phyloP scores from a whole-genome alignment of 1,140 invertebrate genomes.

The Vanessa tameamea region DNA sequence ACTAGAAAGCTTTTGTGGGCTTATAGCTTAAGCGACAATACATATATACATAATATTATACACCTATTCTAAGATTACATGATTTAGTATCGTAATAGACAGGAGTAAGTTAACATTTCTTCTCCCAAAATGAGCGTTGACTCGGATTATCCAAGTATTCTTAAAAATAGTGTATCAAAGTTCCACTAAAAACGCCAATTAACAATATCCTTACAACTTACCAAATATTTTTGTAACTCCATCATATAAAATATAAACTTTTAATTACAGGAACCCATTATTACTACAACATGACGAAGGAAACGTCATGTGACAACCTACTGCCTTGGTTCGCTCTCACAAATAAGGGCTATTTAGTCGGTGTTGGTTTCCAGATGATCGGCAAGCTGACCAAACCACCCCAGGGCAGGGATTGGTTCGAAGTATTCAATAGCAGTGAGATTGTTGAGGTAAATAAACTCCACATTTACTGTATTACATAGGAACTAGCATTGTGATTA shows the following conservation, averaged over 20 bases:
- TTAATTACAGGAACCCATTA: slow-evolving; percentile 67
- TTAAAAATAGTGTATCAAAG: no score
- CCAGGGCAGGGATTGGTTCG: slow-evolving; percentile 65
- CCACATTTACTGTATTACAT: not conserved
- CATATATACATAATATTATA: no score
- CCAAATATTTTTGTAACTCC: no score
- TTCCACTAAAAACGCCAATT: no score
- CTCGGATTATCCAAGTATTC: no score
- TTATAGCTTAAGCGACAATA: no score
- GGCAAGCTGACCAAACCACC: slow-evolving; percentile 49
- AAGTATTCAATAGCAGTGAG: slow-evolving; percentile 37
- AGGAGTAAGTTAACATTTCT: no score
- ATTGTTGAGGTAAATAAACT: slow-evolving; percentile 17
- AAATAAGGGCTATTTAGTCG: slow-evolving; percentile 61
- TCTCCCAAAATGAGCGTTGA: no score
- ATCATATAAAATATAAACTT: not conserved
- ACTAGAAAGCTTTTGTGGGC: no score
- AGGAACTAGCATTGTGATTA: not conserved
- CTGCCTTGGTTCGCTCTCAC: slow-evolving; percentile 70
- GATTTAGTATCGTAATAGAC: no score
- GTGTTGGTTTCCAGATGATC: slow-evolving; percentile 68
- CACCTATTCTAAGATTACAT: no score
- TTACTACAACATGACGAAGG: slow-evolving; percentile 70
- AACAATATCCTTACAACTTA: no score
- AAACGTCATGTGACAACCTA: slow-evolving; percentile 65